Percentiles rank a stretch among this genome's conserved stretches.
Evolutionary conservation across 1,140 invertebrate genomes (phyloP).

Genomic region (Calliphora vicina): DNA sequence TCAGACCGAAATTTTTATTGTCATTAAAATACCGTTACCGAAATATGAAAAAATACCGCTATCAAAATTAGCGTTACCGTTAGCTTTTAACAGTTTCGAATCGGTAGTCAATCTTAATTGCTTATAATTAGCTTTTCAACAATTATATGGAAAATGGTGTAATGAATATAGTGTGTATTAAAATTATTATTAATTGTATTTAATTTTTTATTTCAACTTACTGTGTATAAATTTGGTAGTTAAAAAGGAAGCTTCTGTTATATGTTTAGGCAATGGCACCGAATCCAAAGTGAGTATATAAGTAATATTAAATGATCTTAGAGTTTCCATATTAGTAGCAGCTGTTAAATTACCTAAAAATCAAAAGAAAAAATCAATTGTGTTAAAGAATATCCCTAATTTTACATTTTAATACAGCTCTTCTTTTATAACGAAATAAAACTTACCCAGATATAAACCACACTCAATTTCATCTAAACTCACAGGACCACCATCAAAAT

Average conservation of each 20-base stretch:
- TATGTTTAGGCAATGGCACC: conserved; percentile 78
- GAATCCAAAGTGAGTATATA: conserved; percentile 84
- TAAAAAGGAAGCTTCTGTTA: conserved; percentile 72
- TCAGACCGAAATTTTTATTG: no score
- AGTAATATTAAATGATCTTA: conserved; percentile 73
- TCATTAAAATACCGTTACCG: no score
- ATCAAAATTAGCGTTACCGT: no score
- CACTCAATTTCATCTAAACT: conserved; percentile 75
- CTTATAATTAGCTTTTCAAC: no score
- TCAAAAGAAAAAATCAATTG: not conserved
- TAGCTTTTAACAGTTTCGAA: no score
- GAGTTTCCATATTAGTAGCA: conserved; percentile 74
- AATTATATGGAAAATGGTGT: no score
- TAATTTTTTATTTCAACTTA: conserved; percentile 55
- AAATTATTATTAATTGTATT: no score
- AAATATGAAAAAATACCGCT: no score
- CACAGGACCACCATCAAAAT: conserved; percentile 71
- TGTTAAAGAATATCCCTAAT: not conserved
- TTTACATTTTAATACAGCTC: not conserved
- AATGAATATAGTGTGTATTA: no score
- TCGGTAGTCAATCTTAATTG: no score
- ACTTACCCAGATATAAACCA: conserved; percentile 73
- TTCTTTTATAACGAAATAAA: conserved; percentile 10
- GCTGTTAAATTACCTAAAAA: conserved; percentile 78
- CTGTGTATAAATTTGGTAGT: conserved; percentile 79